These are phyloP conservation scores for Lepidurus arcticus DNA, from an alignment of 1,140 invertebrate genomes.

Conservation along the genomic window DNA sequence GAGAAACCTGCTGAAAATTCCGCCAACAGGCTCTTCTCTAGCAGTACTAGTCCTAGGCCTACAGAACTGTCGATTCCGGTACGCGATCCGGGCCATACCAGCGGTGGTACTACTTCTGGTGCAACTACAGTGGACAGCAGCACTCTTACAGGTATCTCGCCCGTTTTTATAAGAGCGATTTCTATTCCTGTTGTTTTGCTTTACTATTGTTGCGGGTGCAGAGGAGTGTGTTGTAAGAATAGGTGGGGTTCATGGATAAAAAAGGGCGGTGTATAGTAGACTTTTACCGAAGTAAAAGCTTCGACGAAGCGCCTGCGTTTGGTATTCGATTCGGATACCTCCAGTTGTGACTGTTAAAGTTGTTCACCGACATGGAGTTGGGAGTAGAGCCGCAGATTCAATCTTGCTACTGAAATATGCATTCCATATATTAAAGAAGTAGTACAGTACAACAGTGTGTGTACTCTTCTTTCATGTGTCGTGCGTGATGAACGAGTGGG, in stretches of 20 bases:
- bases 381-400: not conserved
- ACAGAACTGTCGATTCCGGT: not conserved
- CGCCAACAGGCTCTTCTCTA: not conserved
- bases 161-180: not conserved
- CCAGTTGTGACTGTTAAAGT: not conserved
- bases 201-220: not conserved
- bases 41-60: not conserved
- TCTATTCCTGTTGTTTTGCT: not conserved
- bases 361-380: not conserved
- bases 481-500: conserved; percentile 1
- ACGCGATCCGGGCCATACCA: not conserved
- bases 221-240: no score
- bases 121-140: not conserved
- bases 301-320: not conserved
- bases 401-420: not conserved
- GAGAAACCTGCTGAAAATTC: not conserved
- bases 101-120: not conserved
- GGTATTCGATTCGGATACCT: not conserved
- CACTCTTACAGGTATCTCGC: not conserved
- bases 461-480: not conserved
- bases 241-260: not conserved
- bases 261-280: not conserved
- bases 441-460: not conserved
- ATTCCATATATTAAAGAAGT: not conserved
- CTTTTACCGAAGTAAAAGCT: not conserved